Percentiles rank a stretch among this genome's conserved stretches.
phyloP scores from a whole-genome alignment of 2,113 vertebrate genomes.

The Pollimyrus isidori region DNA sequence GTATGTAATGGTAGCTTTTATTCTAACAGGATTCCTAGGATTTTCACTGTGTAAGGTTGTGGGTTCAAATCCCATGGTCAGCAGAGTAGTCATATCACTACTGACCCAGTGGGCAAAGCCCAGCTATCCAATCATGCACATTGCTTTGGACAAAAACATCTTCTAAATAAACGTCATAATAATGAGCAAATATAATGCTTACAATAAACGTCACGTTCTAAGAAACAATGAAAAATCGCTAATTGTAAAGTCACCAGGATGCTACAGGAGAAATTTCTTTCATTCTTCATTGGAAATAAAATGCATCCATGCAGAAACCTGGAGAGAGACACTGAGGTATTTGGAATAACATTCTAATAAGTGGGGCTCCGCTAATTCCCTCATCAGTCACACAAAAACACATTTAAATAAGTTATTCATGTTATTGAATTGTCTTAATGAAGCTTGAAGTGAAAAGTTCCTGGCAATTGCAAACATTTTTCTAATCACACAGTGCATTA shows the following conservation, averaged over 20 bases:
- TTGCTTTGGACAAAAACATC: neutral
- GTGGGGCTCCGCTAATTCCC: conserved; percentile 5
- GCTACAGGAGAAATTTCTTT: neutral
- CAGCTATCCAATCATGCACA: neutral
- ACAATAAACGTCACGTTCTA: neutral
- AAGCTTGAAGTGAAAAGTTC: conserved; percentile 22
- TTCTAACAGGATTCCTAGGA: neutral
- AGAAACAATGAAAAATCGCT: neutral
- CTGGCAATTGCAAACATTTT: conserved; percentile 22
- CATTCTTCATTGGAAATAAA: neutral
- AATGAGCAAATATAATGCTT: neutral
- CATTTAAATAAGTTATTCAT: conserved; percentile 21
- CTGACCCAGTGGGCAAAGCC: neutral
- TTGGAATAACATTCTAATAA: conserved; percentile 13
- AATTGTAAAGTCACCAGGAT: neutral
- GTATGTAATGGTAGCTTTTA: neutral
- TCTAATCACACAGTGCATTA: conserved; percentile 22
- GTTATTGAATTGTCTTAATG: conserved; percentile 20
- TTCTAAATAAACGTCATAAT: neutral
- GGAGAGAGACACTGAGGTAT: neutral
- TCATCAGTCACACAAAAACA: conserved; percentile 16
- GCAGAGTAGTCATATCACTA: too few species aligned
- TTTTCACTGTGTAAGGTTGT: neutral
- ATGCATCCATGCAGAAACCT: neutral
- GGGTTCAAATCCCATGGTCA: neutral